Conservation (phyloP, 1,140 invertebrate species). For the Meloidogyne floridensis region DNA sequence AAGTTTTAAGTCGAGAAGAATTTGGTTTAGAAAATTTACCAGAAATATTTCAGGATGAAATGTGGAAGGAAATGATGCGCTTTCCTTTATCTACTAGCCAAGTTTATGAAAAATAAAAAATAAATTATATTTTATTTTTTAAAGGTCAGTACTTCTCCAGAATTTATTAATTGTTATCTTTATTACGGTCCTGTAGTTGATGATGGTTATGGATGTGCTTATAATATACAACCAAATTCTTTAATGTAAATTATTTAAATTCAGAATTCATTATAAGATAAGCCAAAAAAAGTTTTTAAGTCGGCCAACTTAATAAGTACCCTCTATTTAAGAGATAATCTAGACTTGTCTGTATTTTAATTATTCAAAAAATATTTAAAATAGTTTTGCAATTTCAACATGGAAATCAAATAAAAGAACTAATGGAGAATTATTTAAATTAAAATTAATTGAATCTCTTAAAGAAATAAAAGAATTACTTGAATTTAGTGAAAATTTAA, state of each 20-base stretch:
- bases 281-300: too few relatives aligned
- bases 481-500: not conserved
- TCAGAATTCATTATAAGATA: too few relatives aligned
- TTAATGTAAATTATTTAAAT: conserved; percentile 24
- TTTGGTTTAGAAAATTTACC: conserved; percentile 78
- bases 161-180: conserved; percentile 73
- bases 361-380: not conserved
- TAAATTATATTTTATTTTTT: not conserved
- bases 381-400: conserved; percentile 35
- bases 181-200: conserved; percentile 96
- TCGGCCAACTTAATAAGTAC: too few relatives aligned
- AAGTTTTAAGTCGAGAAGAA: conserved; percentile 75
- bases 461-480: conserved; percentile 25
- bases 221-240: conserved; percentile 78
- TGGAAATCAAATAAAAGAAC: conserved; percentile 37
- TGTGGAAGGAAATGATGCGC: conserved; percentile 75
- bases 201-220: conserved; percentile 95
- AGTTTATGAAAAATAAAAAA: conserved; percentile 70
- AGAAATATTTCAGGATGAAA: conserved; percentile 77
- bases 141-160: conserved; percentile 60
- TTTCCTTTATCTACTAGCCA: conserved; percentile 95
- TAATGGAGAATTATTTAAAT: conserved; percentile 19
- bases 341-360: not conserved
- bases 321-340: too few relatives aligned
- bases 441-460: conserved; percentile 28